Evolutionary conservation across 2,888 invertebrate genomes (phyloP).

Genomic region (Pseudococcus longispinus): DNA sequence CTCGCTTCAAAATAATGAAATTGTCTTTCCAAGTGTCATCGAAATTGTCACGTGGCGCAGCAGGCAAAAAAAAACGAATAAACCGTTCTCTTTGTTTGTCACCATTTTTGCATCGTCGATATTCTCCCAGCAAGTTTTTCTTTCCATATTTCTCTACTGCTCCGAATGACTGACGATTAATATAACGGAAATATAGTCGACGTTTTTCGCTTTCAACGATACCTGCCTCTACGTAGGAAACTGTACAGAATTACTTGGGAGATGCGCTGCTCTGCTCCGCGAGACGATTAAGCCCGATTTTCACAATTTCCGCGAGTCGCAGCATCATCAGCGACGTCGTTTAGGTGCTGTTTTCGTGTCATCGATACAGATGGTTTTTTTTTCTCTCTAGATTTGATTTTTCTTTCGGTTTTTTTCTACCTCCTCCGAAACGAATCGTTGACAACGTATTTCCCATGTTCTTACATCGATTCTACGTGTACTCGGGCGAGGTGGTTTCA

Average conservation of each 20-base stretch:
- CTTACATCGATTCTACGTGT: too few species aligned
- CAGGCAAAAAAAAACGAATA: neutral
- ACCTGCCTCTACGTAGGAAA: neutral
- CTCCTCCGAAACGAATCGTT: neutral
- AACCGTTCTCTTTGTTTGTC: constrained; percentile 24
- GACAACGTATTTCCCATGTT: neutral
- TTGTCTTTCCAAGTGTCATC: constrained; percentile 42
- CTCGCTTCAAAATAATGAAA: constrained; percentile 33
- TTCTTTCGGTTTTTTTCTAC: neutral
- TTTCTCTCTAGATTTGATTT: neutral
- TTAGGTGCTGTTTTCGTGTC: neutral
- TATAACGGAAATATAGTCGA: constrained; percentile 7
- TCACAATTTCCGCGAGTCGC: neutral
- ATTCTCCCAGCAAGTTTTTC: neutral
- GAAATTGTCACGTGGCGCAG: constrained; percentile 33
- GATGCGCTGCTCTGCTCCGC: neutral
- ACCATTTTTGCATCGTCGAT: constrained; percentile 22
- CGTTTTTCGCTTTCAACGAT: neutral
- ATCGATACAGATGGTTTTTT: neutral
- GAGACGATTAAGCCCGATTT: constrained; percentile 9
- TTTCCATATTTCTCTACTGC: neutral
- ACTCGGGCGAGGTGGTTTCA: neutral
- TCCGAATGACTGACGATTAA: constrained; percentile 6
- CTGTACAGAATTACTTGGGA: neutral
- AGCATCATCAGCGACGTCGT: neutral